Base-by-base conservation (phyloP, 2,888 invertebrate species). In the Calameuta idolon region DNA sequence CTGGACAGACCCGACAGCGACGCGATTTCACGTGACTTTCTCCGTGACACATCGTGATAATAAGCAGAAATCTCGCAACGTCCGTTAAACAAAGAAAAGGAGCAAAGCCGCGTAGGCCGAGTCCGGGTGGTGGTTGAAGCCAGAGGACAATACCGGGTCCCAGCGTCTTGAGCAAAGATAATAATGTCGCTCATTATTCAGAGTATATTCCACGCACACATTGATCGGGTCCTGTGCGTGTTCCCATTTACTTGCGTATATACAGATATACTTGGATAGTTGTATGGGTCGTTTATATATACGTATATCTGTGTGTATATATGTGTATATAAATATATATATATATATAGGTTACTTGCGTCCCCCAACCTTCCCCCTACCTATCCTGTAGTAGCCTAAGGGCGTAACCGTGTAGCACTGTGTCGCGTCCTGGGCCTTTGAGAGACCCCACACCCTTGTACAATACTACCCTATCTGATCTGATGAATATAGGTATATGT, bases 131-230 rank as follows among this genome's bases (percentile, higher is more conserved):
- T 31, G 69, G 69, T 11, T 33, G 30, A 33, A 30, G 69, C 69
- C 30, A 33, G 31, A 33, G n/a, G 31, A 69, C 69, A 69, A 69
- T 69, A 69, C 69, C 30, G 69, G 40, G 5, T 69, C 69, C 69
- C 69, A 69, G 69, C 69, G n/a, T 69, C 69, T 69, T 69, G 69
- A 69, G 69, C 30, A 69, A 69, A 69, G 69, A 69, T 69, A 69
- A 69, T 69, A 69, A 69, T 69, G 69, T 69, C 69, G 69, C 69
- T 69, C 69, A 69, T 69, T 69, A 69, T 69, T 69, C 69, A 69
- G 69, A 69, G 69, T 69, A 69, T 69, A 69, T 69, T 69, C 30
- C 15, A 69, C 69, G 69, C 33, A 69, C 33, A 69, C 69, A 69
- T 69, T 4, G 40, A 30, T 30, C 69, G 30, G n/a, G 33, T 31